phyloP scores from a whole-genome alignment of 1,140 invertebrate species.

The Proales similis region DNA sequence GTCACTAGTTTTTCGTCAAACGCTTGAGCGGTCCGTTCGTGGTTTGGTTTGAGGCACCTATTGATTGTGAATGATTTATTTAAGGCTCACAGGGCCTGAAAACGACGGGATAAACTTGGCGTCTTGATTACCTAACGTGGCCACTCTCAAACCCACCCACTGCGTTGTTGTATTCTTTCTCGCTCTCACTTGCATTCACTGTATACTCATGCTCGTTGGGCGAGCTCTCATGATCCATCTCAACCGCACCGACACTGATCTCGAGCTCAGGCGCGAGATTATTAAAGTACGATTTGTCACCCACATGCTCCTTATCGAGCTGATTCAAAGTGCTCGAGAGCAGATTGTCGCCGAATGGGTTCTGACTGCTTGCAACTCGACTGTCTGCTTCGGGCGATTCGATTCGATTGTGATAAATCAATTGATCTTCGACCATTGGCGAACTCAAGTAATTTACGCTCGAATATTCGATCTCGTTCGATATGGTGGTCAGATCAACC shows the following conservation, averaged over 20 bases:
- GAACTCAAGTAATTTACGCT: no score
- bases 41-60: conserved; percentile 73
- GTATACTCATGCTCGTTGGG: neutral
- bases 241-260: neutral
- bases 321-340: conserved; percentile 6
- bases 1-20: conserved; percentile 67
- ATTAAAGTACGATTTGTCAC: neutral
- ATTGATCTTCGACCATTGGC: no score
- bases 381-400: no score
- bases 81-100: no score
- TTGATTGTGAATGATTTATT: conserved; percentile 4
- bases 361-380: no score
- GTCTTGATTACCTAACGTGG: no score
- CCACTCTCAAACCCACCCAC: no score
- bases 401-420: no score
- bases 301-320: conserved; percentile 2
- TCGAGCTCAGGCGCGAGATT: neutral
- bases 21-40: conserved; percentile 60
- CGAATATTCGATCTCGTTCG: no score
- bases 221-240: neutral
- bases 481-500: no score
- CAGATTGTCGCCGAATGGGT: conserved; percentile 24
- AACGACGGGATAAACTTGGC: no score
- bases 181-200: neutral
- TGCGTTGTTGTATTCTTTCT: no score